Conservation (phyloP, 1,140 invertebrate species). For the Bombus superbus region DNA sequence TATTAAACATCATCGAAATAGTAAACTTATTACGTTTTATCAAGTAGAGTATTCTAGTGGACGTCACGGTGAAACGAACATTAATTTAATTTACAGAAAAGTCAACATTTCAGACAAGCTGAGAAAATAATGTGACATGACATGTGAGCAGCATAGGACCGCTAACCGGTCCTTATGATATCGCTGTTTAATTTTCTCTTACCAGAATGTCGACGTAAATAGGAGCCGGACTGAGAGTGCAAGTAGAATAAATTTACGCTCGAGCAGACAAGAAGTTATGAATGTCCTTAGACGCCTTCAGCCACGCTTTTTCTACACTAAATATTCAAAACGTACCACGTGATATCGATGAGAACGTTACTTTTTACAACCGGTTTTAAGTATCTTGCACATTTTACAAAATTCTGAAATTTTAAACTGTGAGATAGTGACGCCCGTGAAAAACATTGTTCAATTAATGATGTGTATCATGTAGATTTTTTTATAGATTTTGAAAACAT, state of each 20-base stretch:
- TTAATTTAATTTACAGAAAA: conserved; percentile 57
- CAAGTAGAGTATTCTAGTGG: not conserved
- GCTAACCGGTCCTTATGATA: conserved; percentile 37
- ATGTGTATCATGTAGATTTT: too few relatives aligned
- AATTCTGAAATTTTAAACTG: not conserved
- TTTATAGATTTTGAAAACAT: too few relatives aligned
- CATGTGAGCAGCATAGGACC: not conserved
- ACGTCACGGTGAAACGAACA: conserved; percentile 27
- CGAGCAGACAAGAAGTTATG: conserved; percentile 21
- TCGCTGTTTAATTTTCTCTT: conserved; percentile 70
- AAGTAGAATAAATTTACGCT: conserved; percentile 65
- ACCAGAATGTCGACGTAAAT: conserved; percentile 63
- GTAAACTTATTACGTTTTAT: not conserved
- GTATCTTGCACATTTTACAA: not conserved
- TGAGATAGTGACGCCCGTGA: not conserved
- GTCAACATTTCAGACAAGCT: conserved; percentile 41
- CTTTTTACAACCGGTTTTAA: conserved; percentile 2
- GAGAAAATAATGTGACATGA: conserved; percentile 59
- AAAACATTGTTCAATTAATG: too few relatives aligned
- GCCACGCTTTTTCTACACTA: not conserved
- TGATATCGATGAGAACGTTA: not conserved
- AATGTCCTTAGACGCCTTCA: not conserved
- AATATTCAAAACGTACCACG: not conserved
- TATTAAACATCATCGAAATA: not conserved
- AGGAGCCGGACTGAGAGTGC: conserved; percentile 52